Conservation (phyloP, 2,797 vertebrate genomes). For the Pseudochirops cupreus region DNA sequence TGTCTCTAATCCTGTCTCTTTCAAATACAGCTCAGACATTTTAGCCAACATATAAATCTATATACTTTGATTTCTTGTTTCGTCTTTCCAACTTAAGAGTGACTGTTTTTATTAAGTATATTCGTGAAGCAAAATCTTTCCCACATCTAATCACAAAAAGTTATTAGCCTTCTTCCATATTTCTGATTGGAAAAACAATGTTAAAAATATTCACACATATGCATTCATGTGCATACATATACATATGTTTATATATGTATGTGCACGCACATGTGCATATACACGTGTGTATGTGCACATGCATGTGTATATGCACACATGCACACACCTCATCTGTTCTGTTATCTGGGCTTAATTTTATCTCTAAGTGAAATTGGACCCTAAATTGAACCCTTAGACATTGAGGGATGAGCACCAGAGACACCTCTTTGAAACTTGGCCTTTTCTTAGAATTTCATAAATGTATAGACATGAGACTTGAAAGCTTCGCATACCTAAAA, state of each 20-base stretch:
- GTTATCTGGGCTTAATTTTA: not conserved
- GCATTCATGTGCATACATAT: too few relatives aligned
- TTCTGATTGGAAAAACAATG: not conserved
- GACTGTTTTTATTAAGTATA: not conserved
- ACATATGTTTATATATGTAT: too few relatives aligned
- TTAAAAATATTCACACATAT: not conserved
- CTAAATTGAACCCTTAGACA: not conserved
- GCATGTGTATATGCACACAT: not conserved
- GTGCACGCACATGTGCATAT: too few relatives aligned
- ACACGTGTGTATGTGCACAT: not conserved
- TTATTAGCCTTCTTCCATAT: not conserved
- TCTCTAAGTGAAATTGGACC: not conserved
- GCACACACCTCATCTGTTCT: not conserved
- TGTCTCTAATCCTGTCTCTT: not conserved
- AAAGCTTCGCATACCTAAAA: not conserved
- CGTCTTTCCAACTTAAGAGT: not conserved
- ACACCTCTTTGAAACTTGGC: not conserved
- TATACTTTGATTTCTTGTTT: not conserved
- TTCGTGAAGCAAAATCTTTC: not conserved
- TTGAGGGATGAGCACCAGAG: not conserved
- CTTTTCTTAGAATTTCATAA: not conserved
- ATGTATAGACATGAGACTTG: not conserved
- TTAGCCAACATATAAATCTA: not conserved
- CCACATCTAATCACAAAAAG: not conserved
- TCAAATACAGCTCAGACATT: not conserved